Evolutionary conservation across 2,797 vertebrate species (phyloP).

Genomic region (Pelochelys cantorii): DNA sequence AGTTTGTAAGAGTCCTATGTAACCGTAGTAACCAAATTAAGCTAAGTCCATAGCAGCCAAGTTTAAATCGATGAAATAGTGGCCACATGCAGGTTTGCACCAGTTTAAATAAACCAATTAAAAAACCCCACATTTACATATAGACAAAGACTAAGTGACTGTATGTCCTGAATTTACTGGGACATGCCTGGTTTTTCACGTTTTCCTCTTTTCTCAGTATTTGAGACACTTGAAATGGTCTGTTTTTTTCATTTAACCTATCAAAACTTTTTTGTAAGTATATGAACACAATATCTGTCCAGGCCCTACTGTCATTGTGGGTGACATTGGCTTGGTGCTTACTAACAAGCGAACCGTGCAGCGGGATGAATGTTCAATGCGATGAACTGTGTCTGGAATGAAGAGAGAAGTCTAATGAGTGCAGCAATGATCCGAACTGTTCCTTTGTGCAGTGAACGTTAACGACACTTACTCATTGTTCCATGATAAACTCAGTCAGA

Average conservation of each 20-base stretch:
- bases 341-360: background rate
- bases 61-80: background rate
- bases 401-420: background rate
- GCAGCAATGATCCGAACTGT: background rate
- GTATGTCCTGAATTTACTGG: background rate
- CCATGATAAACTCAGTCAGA: background rate
- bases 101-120: background rate
- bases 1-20: no score
- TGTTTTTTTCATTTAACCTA: background rate
- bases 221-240: background rate
- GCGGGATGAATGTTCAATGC: background rate
- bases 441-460: background rate
- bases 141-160: background rate
- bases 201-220: background rate
- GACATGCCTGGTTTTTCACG: background rate
- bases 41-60: background rate
- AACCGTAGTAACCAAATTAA: background rate
- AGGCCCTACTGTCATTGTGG: background rate
- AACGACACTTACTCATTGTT: background rate
- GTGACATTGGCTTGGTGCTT: background rate
- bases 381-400: background rate
- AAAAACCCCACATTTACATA: no score
- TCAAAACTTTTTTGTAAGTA: background rate
- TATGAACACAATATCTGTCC: background rate
- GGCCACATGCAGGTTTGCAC: background rate